A percentile compares a stretch with the other conserved stretches of the same genome.
phyloP scores from a whole-genome alignment of 2,888 invertebrate species.

The Athalia circularis region DNA sequence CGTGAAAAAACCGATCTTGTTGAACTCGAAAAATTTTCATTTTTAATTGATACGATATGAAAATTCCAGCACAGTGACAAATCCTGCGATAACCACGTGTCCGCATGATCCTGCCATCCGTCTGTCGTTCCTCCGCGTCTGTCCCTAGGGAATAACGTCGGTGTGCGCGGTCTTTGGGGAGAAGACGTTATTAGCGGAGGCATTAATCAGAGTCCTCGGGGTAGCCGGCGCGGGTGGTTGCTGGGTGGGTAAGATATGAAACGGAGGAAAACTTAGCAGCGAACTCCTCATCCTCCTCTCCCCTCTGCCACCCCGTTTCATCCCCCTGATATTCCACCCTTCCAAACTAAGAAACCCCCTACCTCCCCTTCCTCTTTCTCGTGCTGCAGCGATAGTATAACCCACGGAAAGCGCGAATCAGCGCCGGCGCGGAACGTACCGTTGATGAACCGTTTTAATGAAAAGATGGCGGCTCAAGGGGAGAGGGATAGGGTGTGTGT shows the following conservation, averaged over 20 bases:
- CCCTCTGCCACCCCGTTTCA: slow-evolving; percentile 11
- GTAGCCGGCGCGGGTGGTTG: slow-evolving; percentile 52
- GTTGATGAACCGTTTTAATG: slow-evolving; percentile 71
- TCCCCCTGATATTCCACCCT: slow-evolving; percentile 37
- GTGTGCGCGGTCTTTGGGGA: slow-evolving; percentile 60
- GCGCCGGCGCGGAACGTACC: slow-evolving; percentile 62
- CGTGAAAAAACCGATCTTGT: neutral
- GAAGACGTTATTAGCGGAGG: slow-evolving; percentile 72
- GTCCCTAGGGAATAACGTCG: slow-evolving; percentile 47
- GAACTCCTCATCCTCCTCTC: no score
- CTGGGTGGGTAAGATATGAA: slow-evolving; percentile 49
- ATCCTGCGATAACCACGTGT: slow-evolving; percentile 57
- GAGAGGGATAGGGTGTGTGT: slow-evolving; percentile 45
- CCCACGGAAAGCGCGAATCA: slow-evolving; percentile 48
- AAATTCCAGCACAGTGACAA: neutral
- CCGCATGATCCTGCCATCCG: slow-evolving; percentile 64
- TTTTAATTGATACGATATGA: neutral
- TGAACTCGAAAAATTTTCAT: neutral
- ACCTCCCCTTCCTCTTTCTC: no score
- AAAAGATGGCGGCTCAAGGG: slow-evolving; percentile 68
- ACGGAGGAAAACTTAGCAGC: slow-evolving; percentile 45
- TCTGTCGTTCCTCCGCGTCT: slow-evolving; percentile 46
- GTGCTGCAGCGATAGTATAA: neutral
- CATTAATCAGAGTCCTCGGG: slow-evolving; percentile 68
- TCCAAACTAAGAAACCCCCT: slow-evolving; percentile 32